Evolutionary conservation across 2,113 vertebrate species (phyloP).

Genomic region (Alaudala cheleensis): DNA sequence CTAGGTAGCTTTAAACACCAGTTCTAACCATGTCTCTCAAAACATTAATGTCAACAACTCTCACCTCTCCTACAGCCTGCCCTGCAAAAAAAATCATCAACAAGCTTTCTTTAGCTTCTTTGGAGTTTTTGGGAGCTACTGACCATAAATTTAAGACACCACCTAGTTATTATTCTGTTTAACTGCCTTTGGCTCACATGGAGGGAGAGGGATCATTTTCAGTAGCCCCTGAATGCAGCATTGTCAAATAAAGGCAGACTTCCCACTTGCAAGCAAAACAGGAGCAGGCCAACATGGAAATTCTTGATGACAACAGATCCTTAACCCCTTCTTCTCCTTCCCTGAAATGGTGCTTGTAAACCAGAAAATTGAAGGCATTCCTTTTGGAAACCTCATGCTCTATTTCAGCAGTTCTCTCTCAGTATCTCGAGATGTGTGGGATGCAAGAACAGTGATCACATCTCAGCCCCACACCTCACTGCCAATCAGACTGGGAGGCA

Average conservation of each 20-base stretch:
- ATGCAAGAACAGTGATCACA: not conserved
- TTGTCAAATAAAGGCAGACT: not conserved
- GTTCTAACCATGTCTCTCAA: not conserved
- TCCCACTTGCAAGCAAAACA: not conserved
- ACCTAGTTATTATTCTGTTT: not conserved
- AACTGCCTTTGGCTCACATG: not conserved
- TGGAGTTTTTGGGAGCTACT: not conserved
- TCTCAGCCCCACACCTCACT: not conserved
- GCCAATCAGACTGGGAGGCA: not conserved
- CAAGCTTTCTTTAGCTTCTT: not conserved
- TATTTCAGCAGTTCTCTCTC: not conserved
- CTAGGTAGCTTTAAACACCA: not conserved
- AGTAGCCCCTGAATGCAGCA: not conserved
- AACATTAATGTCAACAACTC: not conserved
- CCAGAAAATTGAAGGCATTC: not conserved
- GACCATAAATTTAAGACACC: not conserved
- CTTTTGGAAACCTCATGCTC: not conserved
- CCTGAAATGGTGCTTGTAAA: not conserved
- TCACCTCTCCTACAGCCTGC: not conserved
- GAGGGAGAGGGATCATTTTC: not conserved
- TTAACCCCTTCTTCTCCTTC: not conserved
- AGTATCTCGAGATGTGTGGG: fast-evolving
- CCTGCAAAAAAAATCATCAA: not conserved
- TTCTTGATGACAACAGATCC: not conserved
- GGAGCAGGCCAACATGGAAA: not conserved